Conservation (phyloP, 2,888 invertebrate species). For the Neelides folsomi region DNA sequence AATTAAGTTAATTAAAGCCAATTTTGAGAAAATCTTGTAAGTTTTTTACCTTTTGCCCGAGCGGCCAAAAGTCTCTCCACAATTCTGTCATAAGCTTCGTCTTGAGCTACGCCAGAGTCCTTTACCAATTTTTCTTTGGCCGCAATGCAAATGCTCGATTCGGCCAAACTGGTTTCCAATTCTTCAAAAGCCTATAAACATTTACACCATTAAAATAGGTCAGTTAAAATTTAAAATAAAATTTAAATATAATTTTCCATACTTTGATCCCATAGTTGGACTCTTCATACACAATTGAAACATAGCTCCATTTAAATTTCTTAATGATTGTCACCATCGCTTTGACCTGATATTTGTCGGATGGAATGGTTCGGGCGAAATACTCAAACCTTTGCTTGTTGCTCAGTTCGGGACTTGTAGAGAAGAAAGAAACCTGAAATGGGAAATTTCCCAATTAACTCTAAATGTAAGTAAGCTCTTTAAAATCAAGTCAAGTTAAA, state of each 20-base stretch:
- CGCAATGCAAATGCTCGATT: constrained; percentile 80
- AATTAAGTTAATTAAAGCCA: no score
- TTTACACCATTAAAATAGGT: background rate
- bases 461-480: no score
- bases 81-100: constrained; percentile 73
- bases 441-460: no score
- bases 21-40: no score
- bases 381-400: constrained; percentile 90
- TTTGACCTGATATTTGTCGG: constrained; percentile 83
- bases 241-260: constrained; percentile 34
- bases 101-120: constrained; percentile 63
- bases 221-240: background rate
- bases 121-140: constrained; percentile 76
- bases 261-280: constrained; percentile 93
- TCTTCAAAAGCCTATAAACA: constrained; percentile 77
- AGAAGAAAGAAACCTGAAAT: constrained; percentile 81
- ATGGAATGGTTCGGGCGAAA: constrained; percentile 86
- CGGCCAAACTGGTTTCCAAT: constrained; percentile 68
- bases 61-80: constrained; percentile 52
- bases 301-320: constrained; percentile 78
- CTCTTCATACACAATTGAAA: constrained; percentile 90
- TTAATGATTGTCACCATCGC: constrained; percentile 89
- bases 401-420: constrained; percentile 83
- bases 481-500: no score
- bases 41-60: constrained; percentile 64